Evolutionary conservation across 2,113 vertebrate species (phyloP).

Genomic region (Polyodon spathula): DNA sequence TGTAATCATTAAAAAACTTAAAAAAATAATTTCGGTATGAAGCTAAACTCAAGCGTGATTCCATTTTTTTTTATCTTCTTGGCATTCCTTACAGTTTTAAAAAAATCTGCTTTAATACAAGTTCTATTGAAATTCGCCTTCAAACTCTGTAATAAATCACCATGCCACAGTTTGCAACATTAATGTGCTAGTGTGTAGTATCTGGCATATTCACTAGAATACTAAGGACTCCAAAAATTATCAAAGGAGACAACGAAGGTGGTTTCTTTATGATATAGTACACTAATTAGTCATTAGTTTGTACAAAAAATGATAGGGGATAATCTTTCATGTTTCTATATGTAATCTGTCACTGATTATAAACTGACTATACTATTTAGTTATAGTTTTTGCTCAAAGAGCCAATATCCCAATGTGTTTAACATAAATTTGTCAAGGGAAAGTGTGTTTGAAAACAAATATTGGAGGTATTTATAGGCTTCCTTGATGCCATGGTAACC

Average conservation of each 20-base stretch:
- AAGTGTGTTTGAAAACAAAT: no score
- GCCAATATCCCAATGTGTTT: no score
- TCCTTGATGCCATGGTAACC: no score
- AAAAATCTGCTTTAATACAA: background rate
- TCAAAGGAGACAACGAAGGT: slow-evolving; percentile 16
- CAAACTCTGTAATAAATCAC: slow-evolving; percentile 17
- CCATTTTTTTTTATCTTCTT: background rate
- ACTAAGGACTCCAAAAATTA: slow-evolving; percentile 11
- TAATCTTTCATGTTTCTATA: no score
- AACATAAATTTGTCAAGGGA: no score
- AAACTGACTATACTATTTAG: no score
- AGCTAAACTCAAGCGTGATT: no score
- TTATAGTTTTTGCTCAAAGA: no score
- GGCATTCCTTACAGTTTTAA: background rate
- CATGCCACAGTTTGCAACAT: slow-evolving; percentile 16
- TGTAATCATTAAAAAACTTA: no score
- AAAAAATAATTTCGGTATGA: no score
- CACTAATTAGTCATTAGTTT: slow-evolving; percentile 18
- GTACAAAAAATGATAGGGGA: slow-evolving; percentile 9
- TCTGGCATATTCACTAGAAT: slow-evolving; percentile 19
- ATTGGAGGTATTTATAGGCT: no score
- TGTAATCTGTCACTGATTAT: no score
- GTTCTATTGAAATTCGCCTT: background rate
- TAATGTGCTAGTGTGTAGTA: slow-evolving; percentile 6
- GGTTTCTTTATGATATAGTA: slow-evolving; percentile 17